Evolutionary conservation across 2,113 vertebrate genomes (phyloP), one percentile per base, ranked within the genome.

Genomic region (Labeo rohita): DNA sequence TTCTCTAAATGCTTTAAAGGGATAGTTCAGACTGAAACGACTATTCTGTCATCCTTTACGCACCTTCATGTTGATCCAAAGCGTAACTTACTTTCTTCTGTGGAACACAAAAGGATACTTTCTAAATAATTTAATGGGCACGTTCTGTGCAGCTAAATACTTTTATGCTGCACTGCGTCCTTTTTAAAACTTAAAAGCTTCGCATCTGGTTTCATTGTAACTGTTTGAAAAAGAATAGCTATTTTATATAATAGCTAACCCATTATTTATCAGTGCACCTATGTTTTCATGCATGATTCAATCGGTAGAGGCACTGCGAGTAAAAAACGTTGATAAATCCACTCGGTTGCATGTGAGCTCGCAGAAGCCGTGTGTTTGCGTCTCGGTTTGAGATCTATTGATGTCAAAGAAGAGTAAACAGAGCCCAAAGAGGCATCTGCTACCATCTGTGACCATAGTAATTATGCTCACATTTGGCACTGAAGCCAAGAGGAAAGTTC

Each of bases 361-460:
- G 23, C 78, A 73, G 66, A 84, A 83, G 63, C 81, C 36, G 63
- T 65, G 70, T 75, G 79, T 90, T 91, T 89, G 86, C 50, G 86
- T 89, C 77, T 87, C 77, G 85, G 68, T 90, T 84, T 89, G 76
- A 90, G 88, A 90, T 90, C 85, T 85, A 90, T 85, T 90, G 91
- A 92, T 91, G 92, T 93, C 91, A 88, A 83, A 89, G 85, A 39
- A 49, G 86, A 91, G 88, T 90, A 92, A 93, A 91, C 89, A 90
- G 90, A 88, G 86, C 83, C 86, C 83, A 85, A 85, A 90, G 87
- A 85, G 79, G 75, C 87, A 88, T 89, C 82, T 88, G 88, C 86
- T 87, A 89, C 92, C 94, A 94, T 94, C 93, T 95, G 94, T 78
- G 90, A 91, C 86, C 87, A 86, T 87, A 47, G 72, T 94, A 92